Conservation (phyloP, 2,797 vertebrate genomes). For the Thripadectes ignobilis region DNA sequence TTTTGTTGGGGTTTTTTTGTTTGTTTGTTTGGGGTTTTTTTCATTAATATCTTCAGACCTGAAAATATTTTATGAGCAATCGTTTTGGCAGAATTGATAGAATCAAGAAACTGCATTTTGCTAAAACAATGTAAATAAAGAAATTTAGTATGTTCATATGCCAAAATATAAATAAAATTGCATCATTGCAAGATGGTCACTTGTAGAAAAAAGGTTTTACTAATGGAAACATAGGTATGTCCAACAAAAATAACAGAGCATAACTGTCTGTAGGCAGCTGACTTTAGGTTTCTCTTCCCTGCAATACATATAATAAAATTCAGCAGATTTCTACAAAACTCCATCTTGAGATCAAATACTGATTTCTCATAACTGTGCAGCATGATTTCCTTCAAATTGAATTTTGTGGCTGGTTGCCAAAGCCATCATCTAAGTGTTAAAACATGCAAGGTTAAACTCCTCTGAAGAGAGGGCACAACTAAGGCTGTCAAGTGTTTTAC, state of each 20-base stretch:
- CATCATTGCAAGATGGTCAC: background rate
- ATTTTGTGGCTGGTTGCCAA: background rate
- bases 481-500: background rate
- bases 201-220: background rate
- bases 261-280: background rate
- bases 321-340: background rate
- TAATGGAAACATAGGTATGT: background rate
- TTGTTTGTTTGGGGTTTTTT: background rate
- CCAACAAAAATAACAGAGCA: background rate
- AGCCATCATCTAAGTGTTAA: background rate
- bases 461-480: background rate
- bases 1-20: background rate
- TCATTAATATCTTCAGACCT: background rate
- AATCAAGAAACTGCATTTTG: background rate
- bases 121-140: constrained; percentile 16
- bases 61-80: background rate
- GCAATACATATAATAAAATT: background rate
- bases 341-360: background rate
- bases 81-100: background rate
- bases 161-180: background rate
- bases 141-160: background rate
- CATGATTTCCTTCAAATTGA: background rate
- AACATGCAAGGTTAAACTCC: background rate
- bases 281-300: background rate
- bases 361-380: background rate